Base-by-base conservation (phyloP, 1,140 invertebrate species). In the Drosophila sechellia region DNA sequence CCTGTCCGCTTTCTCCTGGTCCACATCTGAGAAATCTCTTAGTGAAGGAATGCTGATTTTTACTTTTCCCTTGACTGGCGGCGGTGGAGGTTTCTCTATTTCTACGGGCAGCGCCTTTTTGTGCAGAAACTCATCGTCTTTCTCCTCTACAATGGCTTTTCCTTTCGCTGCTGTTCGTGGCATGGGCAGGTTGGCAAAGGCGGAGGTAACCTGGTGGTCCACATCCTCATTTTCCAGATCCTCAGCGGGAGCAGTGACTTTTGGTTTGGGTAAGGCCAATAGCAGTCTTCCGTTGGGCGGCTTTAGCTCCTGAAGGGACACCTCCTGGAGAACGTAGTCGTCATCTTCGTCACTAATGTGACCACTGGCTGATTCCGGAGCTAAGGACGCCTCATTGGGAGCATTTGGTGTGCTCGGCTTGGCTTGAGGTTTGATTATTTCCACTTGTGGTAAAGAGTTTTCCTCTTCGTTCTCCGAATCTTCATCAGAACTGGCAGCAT, bases 51-150 rank as follows among this genome's bases (percentile, higher is more conserved):
- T 90, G 25, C 79, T 86, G 50, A 93, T 93, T 56, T 91, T 91
- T 0, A 93, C 90, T 1, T 87, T 79, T 39, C 70, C 76, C 22
- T 90, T 92, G 5, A 49, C 52, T 37, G 45, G 74, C 46, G 79
- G 86, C 13, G 70, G 57, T n/a, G 84, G 77, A 11, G 68, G 71
- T 45, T 77, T 84, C 61, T 90, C 84, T 34, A 81, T 69, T 22
- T 40, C 61, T 46, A 66, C 17, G 5, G 71, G 68, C 4, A 70
- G 71, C 59, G 92, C 93, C 75, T 94, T 94, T 80, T 94, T 94
- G 57, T 93, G 93, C n/a, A 94, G 63, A 76, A 94, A 94, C 79
- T 94, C 94, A 90, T 94, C 94, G 75, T 94, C 94, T 45, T 92
- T 93, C 70, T 94, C 94, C 59, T 92, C 89, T 13, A 93, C 79